Base-by-base conservation (phyloP, 1,140 invertebrate genomes). In the Drosophila triauraria region DNA sequence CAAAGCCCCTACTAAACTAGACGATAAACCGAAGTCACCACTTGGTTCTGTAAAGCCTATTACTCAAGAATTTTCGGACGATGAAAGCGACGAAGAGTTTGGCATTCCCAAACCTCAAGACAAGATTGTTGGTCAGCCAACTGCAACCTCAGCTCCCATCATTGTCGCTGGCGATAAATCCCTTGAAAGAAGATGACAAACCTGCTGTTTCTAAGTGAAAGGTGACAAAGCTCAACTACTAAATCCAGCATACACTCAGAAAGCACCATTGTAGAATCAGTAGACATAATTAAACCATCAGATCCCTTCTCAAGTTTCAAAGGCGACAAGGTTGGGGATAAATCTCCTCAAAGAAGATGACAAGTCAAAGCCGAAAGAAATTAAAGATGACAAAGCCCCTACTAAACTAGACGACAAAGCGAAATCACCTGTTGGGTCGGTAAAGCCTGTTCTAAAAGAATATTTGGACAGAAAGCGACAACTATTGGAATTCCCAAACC, bases 341-440 rank as follows among this genome's bases (percentile, higher is more conserved):
- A 27, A 3, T 5, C 27, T 0, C 27, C 4, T 27, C 2, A 27
- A 27, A 27, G 27, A 3, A 27, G 27, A 27, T 27, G 27, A 27
- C 27, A 27, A 27, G 3, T 3, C 27, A 3, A 27, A 27, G 27
- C 27, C 27, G 3, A 27, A 5, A 5, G 27, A 4, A 27, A 3
- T 35, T 1, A 60, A 59, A 25, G 56, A 68, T 15, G 46, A 51
- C 43, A 50, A 58, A 20, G 15, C 30, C 8, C 17, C 32, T 17
- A 23, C 32, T 27, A 53, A 25, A 4, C n/a, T 35, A 43, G 60
- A 51, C 17, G 43, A 56, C 6, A 64, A 76, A n/a, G 9, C 15
- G 43, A 60, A 58, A n/a, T 58, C 46, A 4, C 23, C 15, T 3
- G 27, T 54, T 23, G 20, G 23, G 12, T 5, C 44, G 1, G 25